A percentile compares a stretch with the other conserved stretches of the same genome.
These are phyloP conservation scores for Paedocypris sp. DNA, from an alignment of 2,113 vertebrate genomes.

Conservation along the genomic window DNA sequence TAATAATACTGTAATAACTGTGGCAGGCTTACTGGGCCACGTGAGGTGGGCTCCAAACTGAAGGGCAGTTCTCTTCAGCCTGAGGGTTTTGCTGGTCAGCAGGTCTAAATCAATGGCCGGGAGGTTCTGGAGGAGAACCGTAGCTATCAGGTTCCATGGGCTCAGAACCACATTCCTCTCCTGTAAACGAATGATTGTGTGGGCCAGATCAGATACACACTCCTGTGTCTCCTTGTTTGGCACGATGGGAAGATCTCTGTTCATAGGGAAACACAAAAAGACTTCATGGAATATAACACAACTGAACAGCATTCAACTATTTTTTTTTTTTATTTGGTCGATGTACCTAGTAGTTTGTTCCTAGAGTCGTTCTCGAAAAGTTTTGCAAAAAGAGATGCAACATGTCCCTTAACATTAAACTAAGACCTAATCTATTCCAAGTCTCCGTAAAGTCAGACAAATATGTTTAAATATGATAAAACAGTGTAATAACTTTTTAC, in stretches of 20 bases:
- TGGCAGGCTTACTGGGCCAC: conserved; percentile 72
- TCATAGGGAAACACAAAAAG: background rate
- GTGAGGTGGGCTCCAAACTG: conserved; percentile 69
- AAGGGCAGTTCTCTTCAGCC: conserved; percentile 73
- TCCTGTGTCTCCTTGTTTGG: conserved; percentile 66
- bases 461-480: too few species aligned
- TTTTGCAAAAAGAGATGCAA: too few species aligned
- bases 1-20: too few species aligned
- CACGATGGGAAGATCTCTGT: conserved; percentile 76
- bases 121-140: conserved; percentile 72
- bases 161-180: conserved; percentile 74
- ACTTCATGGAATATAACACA: background rate
- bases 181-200: conserved; percentile 72
- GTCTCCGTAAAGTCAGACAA: too few species aligned
- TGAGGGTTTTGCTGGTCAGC: conserved; percentile 69
- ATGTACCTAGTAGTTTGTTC: too few species aligned
- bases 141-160: conserved; percentile 73
- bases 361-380: too few species aligned
- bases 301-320: background rate
- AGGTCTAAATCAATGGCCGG: conserved; percentile 61
- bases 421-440: too few species aligned
- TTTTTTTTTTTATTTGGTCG: too few species aligned
- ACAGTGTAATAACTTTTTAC: too few species aligned
- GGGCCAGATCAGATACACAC: conserved; percentile 73
- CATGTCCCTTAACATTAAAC: too few species aligned